phyloP scores from a whole-genome alignment of 2,113 vertebrate species.

The Octodon degus region DNA sequence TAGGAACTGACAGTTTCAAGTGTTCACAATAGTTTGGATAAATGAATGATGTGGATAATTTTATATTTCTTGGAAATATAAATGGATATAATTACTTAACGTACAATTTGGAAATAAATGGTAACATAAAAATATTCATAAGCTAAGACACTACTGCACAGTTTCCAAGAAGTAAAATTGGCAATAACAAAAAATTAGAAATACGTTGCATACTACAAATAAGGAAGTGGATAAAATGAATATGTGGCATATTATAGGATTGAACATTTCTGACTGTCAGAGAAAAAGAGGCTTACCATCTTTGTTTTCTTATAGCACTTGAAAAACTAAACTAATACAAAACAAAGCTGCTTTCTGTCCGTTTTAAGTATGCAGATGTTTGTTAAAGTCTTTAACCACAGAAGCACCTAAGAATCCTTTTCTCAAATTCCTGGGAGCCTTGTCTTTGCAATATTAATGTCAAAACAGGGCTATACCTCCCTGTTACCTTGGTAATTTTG shows the following conservation, averaged over 20 bases:
- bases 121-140: neutral
- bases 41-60: slow-evolving; percentile 3
- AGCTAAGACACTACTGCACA: slow-evolving; percentile 16
- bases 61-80: neutral
- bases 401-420: neutral
- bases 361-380: neutral
- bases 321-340: neutral
- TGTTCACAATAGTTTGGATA: neutral
- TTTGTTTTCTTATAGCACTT: neutral
- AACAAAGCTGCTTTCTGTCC: slow-evolving; percentile 2
- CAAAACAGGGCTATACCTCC: neutral
- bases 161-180: neutral
- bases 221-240: slow-evolving; percentile 18
- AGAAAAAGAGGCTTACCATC: neutral
- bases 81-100: neutral
- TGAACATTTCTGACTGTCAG: neutral
- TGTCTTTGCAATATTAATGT: slow-evolving; percentile 7
- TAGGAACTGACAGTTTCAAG: neutral
- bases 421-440: neutral
- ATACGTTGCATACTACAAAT: neutral
- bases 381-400: neutral
- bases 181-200: slow-evolving; percentile 19
- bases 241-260: neutral
- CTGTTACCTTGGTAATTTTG: neutral
- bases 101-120: too few species aligned